phyloP scores from a whole-genome alignment of 1,140 invertebrate species.

The Drosophila persimilis region DNA sequence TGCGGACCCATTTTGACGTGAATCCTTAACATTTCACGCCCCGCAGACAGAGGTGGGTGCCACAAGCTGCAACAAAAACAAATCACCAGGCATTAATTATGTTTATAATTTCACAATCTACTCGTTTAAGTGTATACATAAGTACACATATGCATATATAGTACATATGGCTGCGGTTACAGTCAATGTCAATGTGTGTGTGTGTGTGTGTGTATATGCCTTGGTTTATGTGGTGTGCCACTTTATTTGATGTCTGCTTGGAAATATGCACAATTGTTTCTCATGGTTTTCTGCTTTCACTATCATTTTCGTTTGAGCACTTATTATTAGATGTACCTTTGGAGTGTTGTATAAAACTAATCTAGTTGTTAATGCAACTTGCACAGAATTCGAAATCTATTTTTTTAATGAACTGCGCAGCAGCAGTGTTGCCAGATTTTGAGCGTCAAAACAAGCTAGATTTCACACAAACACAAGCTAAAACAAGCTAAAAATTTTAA shows the following conservation, averaged over 20 bases:
- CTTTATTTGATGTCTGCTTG: constrained; percentile 24
- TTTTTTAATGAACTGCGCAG: too few species aligned
- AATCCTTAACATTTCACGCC: constrained; percentile 85
- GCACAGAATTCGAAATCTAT: constrained; percentile 21
- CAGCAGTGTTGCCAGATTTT: too few species aligned
- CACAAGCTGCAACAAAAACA: constrained; percentile 30
- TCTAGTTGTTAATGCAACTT: background rate
- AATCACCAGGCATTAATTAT: constrained; percentile 20
- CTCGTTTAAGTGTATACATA: constrained; percentile 7
- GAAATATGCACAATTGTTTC: constrained; percentile 9
- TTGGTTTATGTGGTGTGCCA: constrained; percentile 30
- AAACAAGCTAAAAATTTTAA: too few species aligned
- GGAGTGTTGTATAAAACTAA: background rate
- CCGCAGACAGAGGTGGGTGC: constrained; percentile 5
- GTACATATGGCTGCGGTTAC: background rate
- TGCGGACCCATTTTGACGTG: constrained; percentile 86
- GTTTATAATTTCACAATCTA: background rate
- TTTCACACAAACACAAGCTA: too few species aligned
- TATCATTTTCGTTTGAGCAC: background rate
- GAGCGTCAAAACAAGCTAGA: too few species aligned
- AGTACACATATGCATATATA: background rate
- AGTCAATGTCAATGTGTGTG: constrained; percentile 3
- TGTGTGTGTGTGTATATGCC: constrained; percentile 1
- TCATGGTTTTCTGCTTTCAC: constrained; percentile 5
- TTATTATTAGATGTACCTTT: constrained; percentile 16